phyloP scores from a whole-genome alignment of 1,140 invertebrate species.

The Pseudomyrmex cubaensis region DNA sequence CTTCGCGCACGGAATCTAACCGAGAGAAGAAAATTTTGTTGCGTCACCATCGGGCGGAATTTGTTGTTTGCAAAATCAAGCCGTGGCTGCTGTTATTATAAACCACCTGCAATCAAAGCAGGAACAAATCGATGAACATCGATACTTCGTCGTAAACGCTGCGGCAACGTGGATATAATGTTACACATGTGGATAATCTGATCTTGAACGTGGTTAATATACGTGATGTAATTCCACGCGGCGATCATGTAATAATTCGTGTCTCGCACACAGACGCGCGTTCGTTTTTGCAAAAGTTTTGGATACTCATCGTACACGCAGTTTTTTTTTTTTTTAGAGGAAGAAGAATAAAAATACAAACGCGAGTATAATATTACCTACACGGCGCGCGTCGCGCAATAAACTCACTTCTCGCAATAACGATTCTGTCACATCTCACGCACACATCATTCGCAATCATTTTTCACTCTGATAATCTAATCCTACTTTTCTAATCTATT shows the following conservation, averaged over 20 bases:
- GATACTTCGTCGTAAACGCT: slow-evolving; percentile 9
- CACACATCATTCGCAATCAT: slow-evolving; percentile 2
- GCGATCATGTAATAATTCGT: slow-evolving; percentile 17
- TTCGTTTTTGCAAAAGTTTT: background rate
- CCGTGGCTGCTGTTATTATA: background rate
- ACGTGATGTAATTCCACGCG: background rate
- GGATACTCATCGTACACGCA: no score
- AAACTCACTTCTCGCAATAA: background rate
- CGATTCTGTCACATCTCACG: background rate
- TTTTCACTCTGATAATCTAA: slow-evolving; percentile 30
- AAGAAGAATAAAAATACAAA: background rate
- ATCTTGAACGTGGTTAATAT: background rate
- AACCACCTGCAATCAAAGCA: background rate
- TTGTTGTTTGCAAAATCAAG: background rate
- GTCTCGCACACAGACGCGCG: background rate
- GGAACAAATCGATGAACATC: background rate
- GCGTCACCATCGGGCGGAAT: background rate
- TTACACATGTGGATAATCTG: slow-evolving; percentile 16
- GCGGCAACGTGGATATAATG: background rate
- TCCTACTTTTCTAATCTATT: slow-evolving; percentile 16
- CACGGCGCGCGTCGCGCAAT: background rate
- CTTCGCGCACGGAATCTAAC: no score
- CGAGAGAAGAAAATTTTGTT: background rate
- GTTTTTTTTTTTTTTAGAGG: no score
- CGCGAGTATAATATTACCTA: background rate